Base-by-base conservation (phyloP, 2,797 vertebrate species). In the Mormyrus hasselquistii region DNA sequence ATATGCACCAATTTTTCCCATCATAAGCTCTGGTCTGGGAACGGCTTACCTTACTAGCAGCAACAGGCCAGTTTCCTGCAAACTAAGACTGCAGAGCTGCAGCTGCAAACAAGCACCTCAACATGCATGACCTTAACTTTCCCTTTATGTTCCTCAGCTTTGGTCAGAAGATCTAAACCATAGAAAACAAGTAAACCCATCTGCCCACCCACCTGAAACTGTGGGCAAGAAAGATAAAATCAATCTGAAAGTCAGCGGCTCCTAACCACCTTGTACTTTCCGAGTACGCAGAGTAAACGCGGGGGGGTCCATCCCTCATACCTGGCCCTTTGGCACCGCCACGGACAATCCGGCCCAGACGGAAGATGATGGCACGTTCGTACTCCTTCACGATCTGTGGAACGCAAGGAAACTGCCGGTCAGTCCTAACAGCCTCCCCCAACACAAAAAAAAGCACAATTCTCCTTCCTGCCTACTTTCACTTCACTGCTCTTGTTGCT, bases 241-340 rank as follows among this genome's bases (percentile, higher is more conserved):
- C 38, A 41, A 34, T 12, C 25, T 2, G 16, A 73, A 73, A 38
- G 38, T 79, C 16, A n/a, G 38, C 8, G 38, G 73, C 16, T 44
- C 19, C 38, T 47, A 44, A 84, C 82, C 82, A 52, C 82, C 9
- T 41, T 84, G n/a, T 84, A 84, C n/a, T 84, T 84, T 84, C 82
- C 25, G 25, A 29, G 25, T 1, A 29, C 82, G 12, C 41, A 14
- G 82, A 84, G 47, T 44, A 25, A 52, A 25, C 22, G 2, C 22
- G 84, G 82, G 14, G 4, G 38, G 38, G 22, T 6, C 6, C 29
- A 59, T 41, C 5, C 0, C 2, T 41, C 25, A 16, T 88, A 99
- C 99, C 98, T 92, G 99, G 99, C 50, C 99, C 99, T 95, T 97
- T 99, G 88, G 98, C 98, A 91, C 98, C 98, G 53, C 98, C 98